Evolutionary conservation across 2,797 vertebrate species (phyloP), one percentile per base, ranked within the genome.

Genomic region (Microchirus variegatus): DNA sequence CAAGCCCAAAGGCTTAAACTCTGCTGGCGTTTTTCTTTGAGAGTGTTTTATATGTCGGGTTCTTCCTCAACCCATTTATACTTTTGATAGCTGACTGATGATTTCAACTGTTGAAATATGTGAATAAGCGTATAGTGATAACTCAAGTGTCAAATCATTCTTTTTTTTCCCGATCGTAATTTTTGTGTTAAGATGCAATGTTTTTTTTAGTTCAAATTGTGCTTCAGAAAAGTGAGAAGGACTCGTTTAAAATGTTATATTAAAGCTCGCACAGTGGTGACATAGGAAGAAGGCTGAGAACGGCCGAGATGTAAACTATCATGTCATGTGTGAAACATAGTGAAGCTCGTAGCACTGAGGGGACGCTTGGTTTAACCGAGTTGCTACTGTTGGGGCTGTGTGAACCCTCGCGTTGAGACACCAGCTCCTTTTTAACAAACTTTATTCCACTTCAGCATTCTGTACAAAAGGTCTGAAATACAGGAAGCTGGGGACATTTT

Each of bases 61-160:
- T 77, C 81, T 76, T 81, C 75, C 75, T 77, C 47, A 66, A 71
- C 73, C 69, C 60, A 16, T 90, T 85, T 86, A 76, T 87, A 89
- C 83, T 87, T 90, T 90, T 86, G 72, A 87, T 89, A 90, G 78
- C 70, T 56, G 75, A 86, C 65, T 70, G 70, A 83, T 70, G 53
- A 82, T 78, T 80, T 84, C 70, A 80, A 68, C 68, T 81, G 74
- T 67, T 60, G 51, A 81, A 77, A 62, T 49, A 55, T 90, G 90
- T 89, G 79, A 89, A 82, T 86, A 87, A 81, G 36, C 59, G 53
- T 88, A 65, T 66, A 82, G 83, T 84, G 82, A 77, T 84, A 70
- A 85, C 78, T 77, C 19, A 75, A 80, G 82, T 85, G 77, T 90
- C 76, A 74, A 79, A 86, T 65, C 59, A 53, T 86, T 87, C 85